A percentile compares a stretch with the other conserved stretches of the same genome.
These are phyloP conservation scores for Leiothrix lutea DNA, from an alignment of 2,113 vertebrate genomes.

Conservation along the genomic window DNA sequence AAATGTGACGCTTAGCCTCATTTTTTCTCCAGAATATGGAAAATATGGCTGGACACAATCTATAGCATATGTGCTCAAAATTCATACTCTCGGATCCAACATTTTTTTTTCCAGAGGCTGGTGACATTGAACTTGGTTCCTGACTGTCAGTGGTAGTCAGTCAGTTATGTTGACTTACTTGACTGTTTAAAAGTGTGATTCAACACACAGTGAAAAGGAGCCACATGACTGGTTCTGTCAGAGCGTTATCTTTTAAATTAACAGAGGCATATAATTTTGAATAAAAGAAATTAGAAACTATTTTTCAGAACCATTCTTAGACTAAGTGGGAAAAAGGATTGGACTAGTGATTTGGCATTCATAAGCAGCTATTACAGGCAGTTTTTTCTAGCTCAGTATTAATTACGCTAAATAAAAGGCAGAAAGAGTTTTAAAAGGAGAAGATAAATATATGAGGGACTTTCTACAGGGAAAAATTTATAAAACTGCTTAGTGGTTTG, in stretches of 20 bases:
- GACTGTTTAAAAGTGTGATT: background rate
- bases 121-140: background rate
- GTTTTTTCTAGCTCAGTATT: background rate
- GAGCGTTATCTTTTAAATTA: background rate
- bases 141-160: background rate
- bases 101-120: background rate
- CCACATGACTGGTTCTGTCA: background rate
- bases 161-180: background rate
- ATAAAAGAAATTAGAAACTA: background rate
- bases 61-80: rapidly evolving
- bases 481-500: background rate
- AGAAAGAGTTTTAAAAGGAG: background rate
- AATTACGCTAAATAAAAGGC: background rate
- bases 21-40: background rate
- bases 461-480: background rate
- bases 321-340: background rate
- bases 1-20: background rate
- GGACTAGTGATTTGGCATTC: background rate
- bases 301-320: background rate
- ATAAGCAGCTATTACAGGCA: background rate
- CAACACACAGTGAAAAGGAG: background rate
- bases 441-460: background rate
- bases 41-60: background rate
- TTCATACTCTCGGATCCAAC: rapidly evolving
- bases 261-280: background rate